Evolutionary conservation across 1,140 invertebrate species (phyloP).

Genomic region (Drosophila varians): DNA sequence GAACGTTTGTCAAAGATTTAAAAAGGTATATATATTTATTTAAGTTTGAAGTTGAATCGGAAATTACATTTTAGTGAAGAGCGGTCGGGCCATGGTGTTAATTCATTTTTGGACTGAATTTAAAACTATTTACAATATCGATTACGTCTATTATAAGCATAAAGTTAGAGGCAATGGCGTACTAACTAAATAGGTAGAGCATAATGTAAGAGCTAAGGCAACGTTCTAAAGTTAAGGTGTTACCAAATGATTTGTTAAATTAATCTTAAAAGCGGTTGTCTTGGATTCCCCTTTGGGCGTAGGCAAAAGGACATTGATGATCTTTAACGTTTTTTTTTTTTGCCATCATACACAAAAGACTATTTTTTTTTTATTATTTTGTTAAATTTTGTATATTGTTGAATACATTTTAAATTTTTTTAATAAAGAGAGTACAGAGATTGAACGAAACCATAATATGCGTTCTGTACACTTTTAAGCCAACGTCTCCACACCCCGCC

Average conservation of each 20-base stretch:
- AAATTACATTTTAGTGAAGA: constrained; percentile 47
- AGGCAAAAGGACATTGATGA: constrained; percentile 8
- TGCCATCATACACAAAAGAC: too few relatives aligned
- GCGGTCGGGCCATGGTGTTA: constrained; percentile 46
- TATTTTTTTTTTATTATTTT: too few relatives aligned
- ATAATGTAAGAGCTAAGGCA: constrained; percentile 39
- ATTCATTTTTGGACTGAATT: constrained; percentile 30
- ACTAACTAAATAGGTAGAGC: constrained; percentile 22
- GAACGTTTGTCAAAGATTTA: constrained; percentile 26
- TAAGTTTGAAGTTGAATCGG: constrained; percentile 16
- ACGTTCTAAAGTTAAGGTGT: constrained; percentile 23
- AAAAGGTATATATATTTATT: constrained; percentile 19
- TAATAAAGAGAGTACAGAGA: too few relatives aligned
- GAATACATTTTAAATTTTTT: background rate
- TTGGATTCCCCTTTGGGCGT: background rate
- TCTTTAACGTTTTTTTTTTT: background rate
- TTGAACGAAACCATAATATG: background rate
- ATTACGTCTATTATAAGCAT: constrained; percentile 19
- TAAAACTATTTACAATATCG: constrained; percentile 57
- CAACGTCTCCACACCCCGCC: constrained; percentile 7
- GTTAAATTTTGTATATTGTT: too few relatives aligned
- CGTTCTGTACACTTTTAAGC: background rate
- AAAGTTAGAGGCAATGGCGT: constrained; percentile 29
- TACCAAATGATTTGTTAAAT: constrained; percentile 11
- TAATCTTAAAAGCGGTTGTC: constrained; percentile 41